phyloP scores from a whole-genome alignment of 2,888 invertebrate genomes.

The Junonia oenone region DNA sequence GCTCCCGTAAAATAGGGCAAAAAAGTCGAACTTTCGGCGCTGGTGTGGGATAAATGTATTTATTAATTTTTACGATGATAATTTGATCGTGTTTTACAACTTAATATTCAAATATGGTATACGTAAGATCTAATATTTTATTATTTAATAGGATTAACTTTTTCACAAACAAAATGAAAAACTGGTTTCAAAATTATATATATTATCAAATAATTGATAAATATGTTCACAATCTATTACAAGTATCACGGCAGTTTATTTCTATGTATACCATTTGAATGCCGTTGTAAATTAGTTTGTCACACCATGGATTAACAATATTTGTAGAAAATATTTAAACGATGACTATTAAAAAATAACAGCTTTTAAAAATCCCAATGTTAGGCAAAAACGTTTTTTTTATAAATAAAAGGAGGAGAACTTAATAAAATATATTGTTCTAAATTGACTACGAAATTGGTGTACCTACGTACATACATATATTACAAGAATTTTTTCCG shows the following conservation, averaged over 20 bases:
- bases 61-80: not conserved
- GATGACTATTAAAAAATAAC: too few relatives aligned
- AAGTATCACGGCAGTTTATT: slow-evolving; percentile 21
- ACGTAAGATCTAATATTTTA: too few relatives aligned
- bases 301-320: slow-evolving; percentile 38
- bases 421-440: too few relatives aligned
- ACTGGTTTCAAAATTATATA: not conserved
- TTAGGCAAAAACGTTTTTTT: too few relatives aligned
- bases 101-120: not conserved
- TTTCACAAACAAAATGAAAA: not conserved
- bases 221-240: not conserved
- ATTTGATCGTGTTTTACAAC: not conserved
- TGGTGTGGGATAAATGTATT: too few relatives aligned
- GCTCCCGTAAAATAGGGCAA: too few relatives aligned
- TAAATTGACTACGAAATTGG: too few relatives aligned
- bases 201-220: not conserved
- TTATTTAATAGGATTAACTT: not conserved
- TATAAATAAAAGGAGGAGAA: too few relatives aligned
- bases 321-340: not conserved
- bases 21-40: too few relatives aligned
- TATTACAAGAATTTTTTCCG: too few relatives aligned
- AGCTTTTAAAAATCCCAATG: too few relatives aligned
- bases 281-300: slow-evolving; percentile 44
- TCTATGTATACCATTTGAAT: slow-evolving; percentile 42
- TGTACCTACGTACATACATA: too few relatives aligned